Evolutionary conservation across 2,113 vertebrate species (phyloP).

Genomic region (Xiphorhynchus elegans): DNA sequence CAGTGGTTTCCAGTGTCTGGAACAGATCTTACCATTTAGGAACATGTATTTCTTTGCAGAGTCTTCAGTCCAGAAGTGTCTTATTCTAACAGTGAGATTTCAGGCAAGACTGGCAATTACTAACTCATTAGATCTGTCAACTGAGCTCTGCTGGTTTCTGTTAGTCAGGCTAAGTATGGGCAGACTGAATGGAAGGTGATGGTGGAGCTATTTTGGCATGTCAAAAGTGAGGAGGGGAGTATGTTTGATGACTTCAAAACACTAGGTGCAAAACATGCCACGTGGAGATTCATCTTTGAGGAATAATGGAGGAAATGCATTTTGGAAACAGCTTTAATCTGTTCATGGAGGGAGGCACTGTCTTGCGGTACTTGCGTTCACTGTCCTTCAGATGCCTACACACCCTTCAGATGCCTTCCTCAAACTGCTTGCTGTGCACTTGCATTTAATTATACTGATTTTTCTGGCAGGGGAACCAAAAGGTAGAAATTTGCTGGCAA

Average conservation of each 20-base stretch:
- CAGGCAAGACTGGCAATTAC: background rate
- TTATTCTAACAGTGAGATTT: background rate
- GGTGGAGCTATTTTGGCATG: background rate
- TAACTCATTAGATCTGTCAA: background rate
- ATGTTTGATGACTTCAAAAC: background rate
- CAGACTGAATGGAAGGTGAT: background rate
- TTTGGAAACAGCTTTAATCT: background rate
- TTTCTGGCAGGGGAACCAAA: background rate
- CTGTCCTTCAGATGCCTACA: background rate
- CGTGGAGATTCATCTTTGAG: background rate
- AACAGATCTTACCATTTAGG: background rate
- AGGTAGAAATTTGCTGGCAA: background rate
- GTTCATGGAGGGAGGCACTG: background rate
- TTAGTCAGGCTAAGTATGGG: background rate
- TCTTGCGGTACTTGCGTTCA: fast-evolving
- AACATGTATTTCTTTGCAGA: background rate
- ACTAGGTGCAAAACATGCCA: background rate
- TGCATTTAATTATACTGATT: background rate
- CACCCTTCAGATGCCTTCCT: background rate
- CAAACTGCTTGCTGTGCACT: background rate
- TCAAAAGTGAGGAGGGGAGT: background rate
- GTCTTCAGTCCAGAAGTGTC: background rate
- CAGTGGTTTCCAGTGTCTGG: background rate
- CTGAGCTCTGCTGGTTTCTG: background rate
- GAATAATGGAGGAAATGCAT: background rate